Percentiles rank a stretch among this genome's conserved stretches.
Conservation (phyloP, 30 jellyfish, hydroid and myxozoan species). For the Aurelia aurita region DNA sequence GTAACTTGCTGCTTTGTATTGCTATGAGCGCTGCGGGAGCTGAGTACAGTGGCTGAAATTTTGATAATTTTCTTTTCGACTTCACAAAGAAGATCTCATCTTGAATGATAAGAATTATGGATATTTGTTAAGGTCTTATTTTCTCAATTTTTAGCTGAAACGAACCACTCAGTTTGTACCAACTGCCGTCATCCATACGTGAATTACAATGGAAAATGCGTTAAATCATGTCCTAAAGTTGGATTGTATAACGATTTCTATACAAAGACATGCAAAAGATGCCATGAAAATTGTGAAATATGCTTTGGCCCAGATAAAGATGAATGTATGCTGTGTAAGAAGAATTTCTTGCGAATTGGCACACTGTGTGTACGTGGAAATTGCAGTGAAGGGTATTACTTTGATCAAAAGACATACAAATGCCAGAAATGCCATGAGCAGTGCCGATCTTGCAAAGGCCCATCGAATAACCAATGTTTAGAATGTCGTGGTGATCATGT, state of each 20-base stretch:
- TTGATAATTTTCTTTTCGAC: no score
- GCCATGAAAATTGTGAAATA: slow-evolving; percentile 83
- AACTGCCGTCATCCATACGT: slow-evolving; percentile 76
- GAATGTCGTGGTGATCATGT: slow-evolving; percentile 71
- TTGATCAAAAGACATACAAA: slow-evolving; percentile 19
- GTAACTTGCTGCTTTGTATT: no score
- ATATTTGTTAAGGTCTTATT: background rate
- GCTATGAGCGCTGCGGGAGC: no score
- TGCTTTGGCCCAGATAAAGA: slow-evolving; percentile 83
- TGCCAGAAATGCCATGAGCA: slow-evolving; percentile 84
- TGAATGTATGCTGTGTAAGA: slow-evolving; percentile 78
- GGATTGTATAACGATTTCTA: slow-evolving; percentile 47
- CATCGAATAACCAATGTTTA: slow-evolving; percentile 66
- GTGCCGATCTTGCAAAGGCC: slow-evolving; percentile 92
- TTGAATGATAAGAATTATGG: no score
- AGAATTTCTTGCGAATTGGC: slow-evolving; percentile 43
- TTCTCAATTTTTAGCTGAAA: slow-evolving; percentile 12
- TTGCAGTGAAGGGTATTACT: slow-evolving; percentile 59
- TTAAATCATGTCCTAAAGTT: slow-evolving; percentile 78
- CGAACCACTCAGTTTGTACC: slow-evolving; percentile 44
- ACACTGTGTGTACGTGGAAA: slow-evolving; percentile 33
- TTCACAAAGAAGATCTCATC: no score
- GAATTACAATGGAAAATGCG: slow-evolving; percentile 76
- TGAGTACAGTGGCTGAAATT: no score
- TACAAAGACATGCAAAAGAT: slow-evolving; percentile 63